Base-by-base conservation (phyloP, 1,140 invertebrate genomes). In the Helicorthomorpha holstii region DNA sequence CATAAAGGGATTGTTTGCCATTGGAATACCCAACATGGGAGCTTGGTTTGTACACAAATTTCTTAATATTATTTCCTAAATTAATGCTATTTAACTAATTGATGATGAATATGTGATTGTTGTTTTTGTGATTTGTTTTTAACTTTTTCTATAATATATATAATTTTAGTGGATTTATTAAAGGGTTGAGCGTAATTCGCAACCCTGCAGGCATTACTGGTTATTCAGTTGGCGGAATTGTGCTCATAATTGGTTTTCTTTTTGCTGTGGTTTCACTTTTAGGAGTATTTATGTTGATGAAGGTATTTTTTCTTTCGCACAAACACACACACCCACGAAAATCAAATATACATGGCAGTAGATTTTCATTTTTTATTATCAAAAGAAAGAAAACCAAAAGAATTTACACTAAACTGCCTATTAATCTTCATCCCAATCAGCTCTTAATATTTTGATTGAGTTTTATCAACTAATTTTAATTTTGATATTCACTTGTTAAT, bases 1-100 rank as follows among this genome's bases (percentile, higher is more conserved):
- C 47, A 81, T 95, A 48, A 84, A 84, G 42, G 65, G 87, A 46
- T 77, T 97, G 42, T 88, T 94, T 71, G 75, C 83, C 21, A 77
- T 98, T 61, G 93, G 92, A 55, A 78, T 92, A 58, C 74, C 73
- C 49, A 75, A 75, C 49, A 77, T 78, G 46, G 85, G 85, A 45
- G 81, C 82, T 56, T 85, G 84, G 85, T 91, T 74, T 77, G 76
- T 73, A 16, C n/a, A 44, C 26, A 21, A n/a, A n/a, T n/a, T n/a
- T 23, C 26, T 42, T 14, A 2, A 7, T 34, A 34, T 16, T 34
- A 7, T 34, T 34, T 34, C 29, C 16, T 46, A 46, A 46, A 4
- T 19, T 46, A 25, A 25, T n/a, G n/a, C n/a, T n/a, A n/a, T n/a
- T n/a, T n/a, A n/a, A n/a, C n/a, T n/a, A n/a, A n/a, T n/a, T n/a